Base-by-base conservation (phyloP, 2,113 vertebrate species). In the Morone saxatilis region DNA sequence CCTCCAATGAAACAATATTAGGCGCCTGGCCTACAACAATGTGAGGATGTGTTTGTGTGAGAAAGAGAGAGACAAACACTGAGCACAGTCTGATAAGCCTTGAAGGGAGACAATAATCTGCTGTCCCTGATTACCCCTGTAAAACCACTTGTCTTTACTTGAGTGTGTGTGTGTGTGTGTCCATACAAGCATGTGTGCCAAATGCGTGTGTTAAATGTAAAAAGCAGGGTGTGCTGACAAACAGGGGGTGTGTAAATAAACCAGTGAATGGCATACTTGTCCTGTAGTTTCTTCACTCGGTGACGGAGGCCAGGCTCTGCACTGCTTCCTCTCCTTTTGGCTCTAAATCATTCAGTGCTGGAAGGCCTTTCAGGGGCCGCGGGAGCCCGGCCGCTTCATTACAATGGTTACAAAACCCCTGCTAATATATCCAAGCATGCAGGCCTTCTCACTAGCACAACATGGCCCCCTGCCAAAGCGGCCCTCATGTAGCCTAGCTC, bases 371-470 rank as follows among this genome's bases (percentile, higher is more conserved):
- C 78, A 89, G 81, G 53, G 85, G 88, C 86, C 78, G 66, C 84
- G 59, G 81, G 80, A 86, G 85, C 76, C 74, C n/a, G 57, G 84
- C 79, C 36, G 66, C 83, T 91, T 81, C 82, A 89, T 87, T 85
- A 91, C 87, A 92, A 92, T 83, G 81, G 89, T 83, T 86, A 90
- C 92, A 86, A 90, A 93, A 90, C 86, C 83, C 85, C 82, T 80
- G 90, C 93, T 89, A 93, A 92, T 91, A 91, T 87, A 91, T 82
- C 88, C 86, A 85, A 90, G 92, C 84, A 89, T 83, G 90, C 88
- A 80, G 84, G 81, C 81, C 80, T 77, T 86, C 91, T 81, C 85
- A 63, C 88, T 92, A 87, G 84, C 88, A 91, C 89, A 91, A 90
- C 88, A 91, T 94, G 92, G 93, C 89, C 66, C 84, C 74, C 78